Evolutionary conservation across 2,113 vertebrate species (phyloP).

Genomic region (Tamias sibiricus): DNA sequence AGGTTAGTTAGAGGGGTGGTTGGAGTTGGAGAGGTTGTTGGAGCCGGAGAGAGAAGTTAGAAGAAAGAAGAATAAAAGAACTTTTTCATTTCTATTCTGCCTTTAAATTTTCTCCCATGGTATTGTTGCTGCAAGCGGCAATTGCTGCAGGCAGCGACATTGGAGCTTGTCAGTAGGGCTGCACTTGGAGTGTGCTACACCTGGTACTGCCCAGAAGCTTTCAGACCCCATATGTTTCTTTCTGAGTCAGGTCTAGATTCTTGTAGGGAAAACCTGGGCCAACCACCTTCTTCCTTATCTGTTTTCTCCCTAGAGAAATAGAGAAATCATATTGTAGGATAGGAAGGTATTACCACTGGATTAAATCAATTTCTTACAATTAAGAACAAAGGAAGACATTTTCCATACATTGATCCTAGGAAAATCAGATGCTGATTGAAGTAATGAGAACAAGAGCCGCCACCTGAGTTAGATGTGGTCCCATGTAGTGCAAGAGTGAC

Average conservation of each 20-base stretch:
- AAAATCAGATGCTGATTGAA: background rate
- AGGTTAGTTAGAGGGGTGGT: too few relatives aligned
- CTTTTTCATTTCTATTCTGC: too few relatives aligned
- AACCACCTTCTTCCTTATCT: too few relatives aligned
- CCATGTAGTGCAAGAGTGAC: background rate
- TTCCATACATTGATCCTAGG: rapidly evolving
- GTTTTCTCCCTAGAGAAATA: background rate
- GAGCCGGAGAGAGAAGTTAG: too few relatives aligned
- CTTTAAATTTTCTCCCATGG: too few relatives aligned
- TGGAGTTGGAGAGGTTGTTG: too few relatives aligned
- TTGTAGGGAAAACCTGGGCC: rapidly evolving
- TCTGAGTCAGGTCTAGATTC: background rate
- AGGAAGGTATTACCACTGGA: background rate
- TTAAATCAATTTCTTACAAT: background rate
- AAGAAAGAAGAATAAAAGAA: too few relatives aligned
- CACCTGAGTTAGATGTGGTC: background rate
- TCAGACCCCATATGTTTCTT: background rate
- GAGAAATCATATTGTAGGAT: background rate
- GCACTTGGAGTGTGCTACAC: background rate
- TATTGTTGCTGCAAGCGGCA: too few relatives aligned
- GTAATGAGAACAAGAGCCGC: background rate
- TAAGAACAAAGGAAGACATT: background rate
- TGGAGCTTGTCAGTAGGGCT: too few relatives aligned
- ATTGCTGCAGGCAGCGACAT: too few relatives aligned
- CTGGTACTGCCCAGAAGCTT: background rate